Percentiles rank a stretch among this genome's conserved stretches.
phyloP scores from a whole-genome alignment of 2,113 vertebrate species.

The Sander lucioperca region DNA sequence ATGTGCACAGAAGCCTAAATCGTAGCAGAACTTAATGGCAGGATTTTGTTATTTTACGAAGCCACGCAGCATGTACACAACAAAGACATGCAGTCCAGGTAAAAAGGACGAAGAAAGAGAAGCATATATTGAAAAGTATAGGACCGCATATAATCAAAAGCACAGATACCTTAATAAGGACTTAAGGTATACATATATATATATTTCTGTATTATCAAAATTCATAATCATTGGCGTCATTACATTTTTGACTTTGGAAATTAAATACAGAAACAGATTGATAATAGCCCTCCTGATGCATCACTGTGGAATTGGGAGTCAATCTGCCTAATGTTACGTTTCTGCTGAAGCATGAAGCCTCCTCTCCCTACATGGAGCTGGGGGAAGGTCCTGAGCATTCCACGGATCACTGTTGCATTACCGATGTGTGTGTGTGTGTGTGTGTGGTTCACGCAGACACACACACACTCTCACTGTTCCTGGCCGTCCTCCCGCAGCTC shows the following conservation, averaged over 20 bases:
- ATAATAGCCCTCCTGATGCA: constrained; percentile 62
- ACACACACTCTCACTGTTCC: constrained; percentile 76
- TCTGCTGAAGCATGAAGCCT: constrained; percentile 20
- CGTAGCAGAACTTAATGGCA: constrained; percentile 39
- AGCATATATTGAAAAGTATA: constrained; percentile 35
- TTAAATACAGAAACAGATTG: constrained; percentile 53
- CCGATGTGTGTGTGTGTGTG: neutral
- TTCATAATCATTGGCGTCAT: constrained; percentile 54
- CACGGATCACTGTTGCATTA: constrained; percentile 28
- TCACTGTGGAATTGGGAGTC: constrained; percentile 38
- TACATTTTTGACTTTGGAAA: constrained; percentile 53
- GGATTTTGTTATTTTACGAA: neutral
- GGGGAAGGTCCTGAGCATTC: constrained; percentile 54
- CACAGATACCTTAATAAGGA: constrained; percentile 55
- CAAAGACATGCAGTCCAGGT: constrained; percentile 47
- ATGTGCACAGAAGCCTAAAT: constrained; percentile 36
- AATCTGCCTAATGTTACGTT: constrained; percentile 25
- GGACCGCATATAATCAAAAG: constrained; percentile 64
- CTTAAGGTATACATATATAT: constrained; percentile 32
- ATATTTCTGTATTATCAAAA: constrained; percentile 56
- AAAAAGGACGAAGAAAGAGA: constrained; percentile 29
- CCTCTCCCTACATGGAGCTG: constrained; percentile 22
- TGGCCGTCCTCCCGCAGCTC: constrained; percentile 93
- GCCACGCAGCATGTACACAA: constrained; percentile 46
- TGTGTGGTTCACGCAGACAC: neutral